Conservation (phyloP, 2,113 vertebrate genomes). For the Taurulus bubalis region DNA sequence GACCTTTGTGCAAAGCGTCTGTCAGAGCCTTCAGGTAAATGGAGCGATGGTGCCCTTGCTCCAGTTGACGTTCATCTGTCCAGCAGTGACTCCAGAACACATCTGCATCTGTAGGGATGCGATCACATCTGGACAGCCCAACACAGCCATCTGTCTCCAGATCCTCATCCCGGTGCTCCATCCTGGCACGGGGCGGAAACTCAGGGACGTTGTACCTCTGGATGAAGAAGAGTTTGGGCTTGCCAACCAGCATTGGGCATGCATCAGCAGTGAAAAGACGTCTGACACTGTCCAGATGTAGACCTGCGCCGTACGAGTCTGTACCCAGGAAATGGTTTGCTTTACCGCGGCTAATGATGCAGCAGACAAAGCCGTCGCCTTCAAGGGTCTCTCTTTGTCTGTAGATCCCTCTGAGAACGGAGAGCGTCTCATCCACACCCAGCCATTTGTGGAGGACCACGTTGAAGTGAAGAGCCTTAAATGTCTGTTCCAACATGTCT, state of each 20-base stretch:
- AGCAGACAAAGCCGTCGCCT: slow-evolving; percentile 86
- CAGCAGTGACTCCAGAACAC: slow-evolving; percentile 93
- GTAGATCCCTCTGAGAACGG: slow-evolving; percentile 67
- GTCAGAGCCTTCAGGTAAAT: slow-evolving; percentile 86
- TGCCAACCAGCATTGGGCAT: slow-evolving; percentile 87
- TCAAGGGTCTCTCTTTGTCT: slow-evolving; percentile 66
- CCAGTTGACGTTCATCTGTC: slow-evolving; percentile 79
- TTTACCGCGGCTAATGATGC: slow-evolving; percentile 89
- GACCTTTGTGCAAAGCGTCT: slow-evolving; percentile 77
- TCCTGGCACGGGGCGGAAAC: neutral
- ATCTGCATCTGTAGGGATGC: slow-evolving; percentile 87
- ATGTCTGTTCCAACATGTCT: slow-evolving; percentile 85
- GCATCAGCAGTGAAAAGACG: slow-evolving; percentile 82
- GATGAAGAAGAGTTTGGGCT: slow-evolving; percentile 96
- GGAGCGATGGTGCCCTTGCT: slow-evolving; percentile 73
- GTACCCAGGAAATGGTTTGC: slow-evolving; percentile 83
- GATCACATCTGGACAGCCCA: neutral
- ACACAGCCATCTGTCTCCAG: slow-evolving; percentile 84
- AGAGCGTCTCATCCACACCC: slow-evolving; percentile 10
- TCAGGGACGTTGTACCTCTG: slow-evolving; percentile 85
- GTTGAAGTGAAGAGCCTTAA: slow-evolving; percentile 83
- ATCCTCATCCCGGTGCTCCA: slow-evolving; percentile 38
- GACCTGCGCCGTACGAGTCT: slow-evolving; percentile 68
- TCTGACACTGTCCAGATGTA: slow-evolving; percentile 82
- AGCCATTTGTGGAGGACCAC: slow-evolving; percentile 77